A percentile compares a stretch with the other conserved stretches of the same genome.
Evolutionary conservation across 2,888 invertebrate species (phyloP).

Genomic region (Synergus umbraculus): DNA sequence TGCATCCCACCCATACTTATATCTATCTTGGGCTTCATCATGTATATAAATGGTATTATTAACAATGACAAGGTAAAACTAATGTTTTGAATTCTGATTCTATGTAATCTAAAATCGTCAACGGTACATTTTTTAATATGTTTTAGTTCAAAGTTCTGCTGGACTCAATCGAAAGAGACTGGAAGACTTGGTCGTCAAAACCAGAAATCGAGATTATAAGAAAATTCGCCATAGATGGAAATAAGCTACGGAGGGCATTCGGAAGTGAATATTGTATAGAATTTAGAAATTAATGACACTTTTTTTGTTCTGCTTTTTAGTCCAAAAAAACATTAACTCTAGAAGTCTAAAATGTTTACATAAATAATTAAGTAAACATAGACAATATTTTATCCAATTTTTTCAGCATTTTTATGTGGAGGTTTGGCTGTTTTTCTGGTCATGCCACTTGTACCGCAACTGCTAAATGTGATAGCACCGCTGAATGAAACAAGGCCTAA

Average conservation of each 20-base stretch:
- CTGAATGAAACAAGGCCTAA: background rate
- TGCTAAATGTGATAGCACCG: background rate
- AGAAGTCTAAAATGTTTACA: too few species aligned
- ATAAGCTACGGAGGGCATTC: background rate
- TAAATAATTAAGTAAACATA: too few species aligned
- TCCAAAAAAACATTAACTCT: background rate
- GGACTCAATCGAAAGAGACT: background rate
- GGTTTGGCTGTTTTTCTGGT: background rate
- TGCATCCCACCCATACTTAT: constrained; percentile 7
- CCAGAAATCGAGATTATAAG: constrained; percentile 4
- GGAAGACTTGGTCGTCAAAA: background rate
- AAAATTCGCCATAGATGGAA: background rate
- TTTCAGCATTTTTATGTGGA: background rate
- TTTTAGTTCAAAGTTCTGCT: background rate
- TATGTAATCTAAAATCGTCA: background rate
- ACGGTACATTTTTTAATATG: background rate
- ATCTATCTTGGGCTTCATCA: background rate
- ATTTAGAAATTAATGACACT: background rate
- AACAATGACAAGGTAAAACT: background rate
- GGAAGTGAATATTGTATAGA: background rate
- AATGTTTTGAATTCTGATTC: background rate
- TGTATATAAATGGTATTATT: background rate
- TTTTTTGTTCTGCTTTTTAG: background rate
- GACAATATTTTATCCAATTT: background rate
- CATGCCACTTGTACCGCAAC: background rate